phyloP scores from a whole-genome alignment of 2,888 invertebrate species.

The Lasioglossum villosulum region DNA sequence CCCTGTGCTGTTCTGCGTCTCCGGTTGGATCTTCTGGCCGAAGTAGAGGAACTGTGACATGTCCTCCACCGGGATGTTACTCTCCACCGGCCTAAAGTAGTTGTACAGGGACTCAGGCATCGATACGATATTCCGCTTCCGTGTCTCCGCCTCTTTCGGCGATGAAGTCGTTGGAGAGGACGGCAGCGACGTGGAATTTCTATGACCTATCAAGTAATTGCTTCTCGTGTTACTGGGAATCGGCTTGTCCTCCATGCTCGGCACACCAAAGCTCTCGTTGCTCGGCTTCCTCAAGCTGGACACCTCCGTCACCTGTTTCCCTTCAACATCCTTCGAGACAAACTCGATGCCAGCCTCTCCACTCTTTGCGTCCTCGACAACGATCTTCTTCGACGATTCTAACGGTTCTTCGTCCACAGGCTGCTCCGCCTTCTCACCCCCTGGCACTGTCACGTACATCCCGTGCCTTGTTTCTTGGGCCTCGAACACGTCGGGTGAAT shows the following conservation, averaged over 20 bases:
- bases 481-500: constrained; percentile 74
- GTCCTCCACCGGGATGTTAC: constrained; percentile 88
- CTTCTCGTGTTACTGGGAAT: constrained; percentile 27
- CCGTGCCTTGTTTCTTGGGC: constrained; percentile 78
- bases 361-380: not conserved
- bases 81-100: constrained; percentile 88
- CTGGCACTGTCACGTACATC: constrained; percentile 71
- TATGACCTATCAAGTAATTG: constrained; percentile 35
- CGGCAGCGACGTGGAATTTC: constrained; percentile 14
- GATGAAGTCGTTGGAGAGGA: constrained; percentile 33
- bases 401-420: constrained; percentile 12
- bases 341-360: constrained; percentile 18
- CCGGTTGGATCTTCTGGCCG: constrained; percentile 87
- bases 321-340: constrained; percentile 19
- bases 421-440: constrained; percentile 31
- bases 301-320: constrained; percentile 37
- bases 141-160: constrained; percentile 83
- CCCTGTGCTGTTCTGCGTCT: constrained; percentile 66
- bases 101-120: constrained; percentile 88
- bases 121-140: constrained; percentile 86
- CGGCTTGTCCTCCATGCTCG: constrained; percentile 44
- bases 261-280: not conserved
- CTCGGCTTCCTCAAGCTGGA: not conserved
- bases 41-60: constrained; percentile 90
- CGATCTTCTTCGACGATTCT: constrained; percentile 23